Evolutionary conservation across 2,797 vertebrate species (phyloP).

Genomic region (Eulemur albifrons): DNA sequence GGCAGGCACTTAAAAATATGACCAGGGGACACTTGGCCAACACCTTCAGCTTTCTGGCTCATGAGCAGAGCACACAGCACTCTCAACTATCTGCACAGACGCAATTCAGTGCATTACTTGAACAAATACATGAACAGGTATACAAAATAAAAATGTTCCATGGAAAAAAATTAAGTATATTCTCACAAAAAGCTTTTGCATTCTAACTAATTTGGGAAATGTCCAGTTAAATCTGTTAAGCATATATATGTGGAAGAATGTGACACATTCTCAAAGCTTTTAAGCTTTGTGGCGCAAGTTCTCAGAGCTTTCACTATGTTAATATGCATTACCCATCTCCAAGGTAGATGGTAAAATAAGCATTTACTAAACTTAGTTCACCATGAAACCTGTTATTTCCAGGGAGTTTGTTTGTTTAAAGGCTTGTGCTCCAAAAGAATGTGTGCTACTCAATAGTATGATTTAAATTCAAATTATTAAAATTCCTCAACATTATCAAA

Average conservation of each 20-base stretch:
- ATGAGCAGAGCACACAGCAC: neutral
- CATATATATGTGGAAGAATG: neutral
- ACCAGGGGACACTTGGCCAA: neutral
- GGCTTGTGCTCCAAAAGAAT: neutral
- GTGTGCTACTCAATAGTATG: neutral
- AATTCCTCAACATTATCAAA: neutral
- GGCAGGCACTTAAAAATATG: neutral
- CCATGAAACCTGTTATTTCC: neutral
- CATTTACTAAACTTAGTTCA: neutral
- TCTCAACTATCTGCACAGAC: neutral
- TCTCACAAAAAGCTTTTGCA: neutral
- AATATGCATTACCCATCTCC: neutral
- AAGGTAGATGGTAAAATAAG: neutral
- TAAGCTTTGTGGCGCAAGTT: neutral
- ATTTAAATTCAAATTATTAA: slow-evolving; percentile 10
- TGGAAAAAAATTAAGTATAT: neutral
- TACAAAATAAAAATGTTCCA: neutral
- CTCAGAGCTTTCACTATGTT: neutral
- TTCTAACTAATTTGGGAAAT: neutral
- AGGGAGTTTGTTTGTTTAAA: neutral
- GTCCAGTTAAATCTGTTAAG: neutral
- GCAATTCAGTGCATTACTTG: neutral
- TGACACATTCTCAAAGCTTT: neutral
- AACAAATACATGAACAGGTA: neutral
- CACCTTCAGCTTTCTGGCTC: neutral